phyloP scores from a whole-genome alignment of 2,113 vertebrate genomes.

The Mirounga angustirostris region DNA sequence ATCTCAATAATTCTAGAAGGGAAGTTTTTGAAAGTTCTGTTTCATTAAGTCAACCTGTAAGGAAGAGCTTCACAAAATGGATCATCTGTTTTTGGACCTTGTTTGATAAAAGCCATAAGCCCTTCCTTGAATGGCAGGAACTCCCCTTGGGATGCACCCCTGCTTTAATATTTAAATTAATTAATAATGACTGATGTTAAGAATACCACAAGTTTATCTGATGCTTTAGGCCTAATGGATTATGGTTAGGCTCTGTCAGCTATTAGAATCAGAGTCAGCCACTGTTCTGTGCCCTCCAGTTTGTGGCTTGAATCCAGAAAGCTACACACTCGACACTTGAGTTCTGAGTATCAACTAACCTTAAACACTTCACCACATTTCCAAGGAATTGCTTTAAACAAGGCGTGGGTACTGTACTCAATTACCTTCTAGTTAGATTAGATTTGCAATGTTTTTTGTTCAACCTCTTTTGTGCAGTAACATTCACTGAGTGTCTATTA shows the following conservation, averaged over 20 bases:
- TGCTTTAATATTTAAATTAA: background rate
- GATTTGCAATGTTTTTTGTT: background rate
- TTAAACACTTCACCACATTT: background rate
- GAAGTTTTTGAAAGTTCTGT: background rate
- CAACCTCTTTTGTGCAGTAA: background rate
- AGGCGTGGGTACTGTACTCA: background rate
- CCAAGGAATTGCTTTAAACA: background rate
- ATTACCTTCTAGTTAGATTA: background rate
- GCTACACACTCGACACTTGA: background rate
- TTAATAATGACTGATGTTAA: constrained; percentile 18
- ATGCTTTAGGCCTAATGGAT: background rate
- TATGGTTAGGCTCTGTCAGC: background rate
- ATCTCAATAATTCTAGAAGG: constrained; percentile 34
- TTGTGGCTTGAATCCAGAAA: background rate
- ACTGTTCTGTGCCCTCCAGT: background rate
- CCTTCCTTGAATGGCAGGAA: background rate
- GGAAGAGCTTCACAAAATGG: background rate
- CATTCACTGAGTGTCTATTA: background rate
- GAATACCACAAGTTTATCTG: background rate
- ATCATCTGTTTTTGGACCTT: background rate
- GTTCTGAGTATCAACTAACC: background rate
- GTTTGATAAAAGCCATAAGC: constrained; percentile 26
- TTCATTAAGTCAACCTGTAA: background rate
- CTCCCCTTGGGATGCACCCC: background rate
- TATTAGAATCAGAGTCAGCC: background rate